Base-by-base conservation (phyloP, 2,888 invertebrate species). In the Pseudoips prasinana region DNA sequence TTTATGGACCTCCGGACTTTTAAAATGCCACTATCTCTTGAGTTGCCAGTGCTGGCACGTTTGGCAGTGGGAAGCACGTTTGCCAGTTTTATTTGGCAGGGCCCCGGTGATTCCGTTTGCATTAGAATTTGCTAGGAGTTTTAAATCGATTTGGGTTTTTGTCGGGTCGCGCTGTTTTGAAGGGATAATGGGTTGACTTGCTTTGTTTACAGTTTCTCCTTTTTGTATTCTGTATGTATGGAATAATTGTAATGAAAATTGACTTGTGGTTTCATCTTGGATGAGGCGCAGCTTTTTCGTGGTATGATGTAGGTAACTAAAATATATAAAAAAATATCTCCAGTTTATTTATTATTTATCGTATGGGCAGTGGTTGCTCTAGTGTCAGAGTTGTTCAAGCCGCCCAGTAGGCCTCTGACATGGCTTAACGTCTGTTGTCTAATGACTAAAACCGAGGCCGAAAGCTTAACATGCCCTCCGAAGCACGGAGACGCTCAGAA, bases 1-100 rank as follows among this genome's bases (percentile, higher is more conserved):
- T 78, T 77, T 81, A 80, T 68, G 65, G 71, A 60, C 52, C 59
- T 7, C 61, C 56, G 58, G 57, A 73, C 76, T 81, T 77, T 79
- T 81, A 58, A 84, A 76, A 70, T 67, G 76, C 78, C 83, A 75
- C 75, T 75, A 74, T 68, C 64, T 61, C 65, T 64, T 75, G 81
- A 75, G 73, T 76, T 77, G 68, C 73, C 70, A 69, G 65, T 59
- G 35, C 43, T 49, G 41, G 58, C 54, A 53, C 55, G 83, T 83
- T 79, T 76, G 71, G 71, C 69, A 64, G 67, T 56, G 62, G 72
- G 58, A 51, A 63, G 72, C 73, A 68, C 67, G 68, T 61, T 64
- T 64, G 64, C 56, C 59, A 67, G 64, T 73, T 76, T 79, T 67
- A 68, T 66, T 60, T 59, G 51, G 53, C 58, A 53, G 56, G 47